Conservation (phyloP, 2,113 vertebrate genomes). For the Dendrocopos noguchii region DNA sequence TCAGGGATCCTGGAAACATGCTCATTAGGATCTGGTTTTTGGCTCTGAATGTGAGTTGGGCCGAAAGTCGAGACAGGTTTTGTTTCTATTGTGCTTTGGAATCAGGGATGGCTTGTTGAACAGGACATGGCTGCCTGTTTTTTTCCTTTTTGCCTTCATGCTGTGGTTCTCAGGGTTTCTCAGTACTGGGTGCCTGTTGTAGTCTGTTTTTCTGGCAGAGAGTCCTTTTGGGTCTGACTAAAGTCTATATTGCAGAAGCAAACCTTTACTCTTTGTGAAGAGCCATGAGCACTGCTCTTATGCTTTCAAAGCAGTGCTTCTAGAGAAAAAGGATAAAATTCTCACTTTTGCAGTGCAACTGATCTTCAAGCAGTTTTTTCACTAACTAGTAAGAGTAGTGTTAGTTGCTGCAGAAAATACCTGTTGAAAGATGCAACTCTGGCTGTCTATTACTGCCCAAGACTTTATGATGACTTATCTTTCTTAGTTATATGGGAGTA, state of each 20-base stretch:
- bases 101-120: not conserved
- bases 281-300: not conserved
- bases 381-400: not conserved
- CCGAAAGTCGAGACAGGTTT: not conserved
- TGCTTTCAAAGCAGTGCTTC: not conserved
- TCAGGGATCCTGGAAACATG: not conserved
- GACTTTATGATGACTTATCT: not conserved
- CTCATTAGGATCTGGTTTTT: not conserved
- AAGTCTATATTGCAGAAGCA: not conserved
- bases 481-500: not conserved
- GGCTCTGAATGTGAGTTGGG: not conserved
- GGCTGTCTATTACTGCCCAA: not conserved
- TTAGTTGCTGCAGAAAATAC: not conserved
- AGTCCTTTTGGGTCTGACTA: not conserved
- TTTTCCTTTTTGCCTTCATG: rapidly evolving
- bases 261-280: not conserved
- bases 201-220: not conserved
- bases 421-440: not conserved
- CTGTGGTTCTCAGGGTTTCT: not conserved
- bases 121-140: not conserved
- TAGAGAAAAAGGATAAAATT: not conserved
- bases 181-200: not conserved
- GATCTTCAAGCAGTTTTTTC: not conserved
- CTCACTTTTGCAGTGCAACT: not conserved
- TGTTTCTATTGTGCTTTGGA: not conserved